These are phyloP conservation scores for Macrotrachela quadricornifera DNA, from an alignment of 1,140 invertebrate species.

Conservation along the genomic window DNA sequence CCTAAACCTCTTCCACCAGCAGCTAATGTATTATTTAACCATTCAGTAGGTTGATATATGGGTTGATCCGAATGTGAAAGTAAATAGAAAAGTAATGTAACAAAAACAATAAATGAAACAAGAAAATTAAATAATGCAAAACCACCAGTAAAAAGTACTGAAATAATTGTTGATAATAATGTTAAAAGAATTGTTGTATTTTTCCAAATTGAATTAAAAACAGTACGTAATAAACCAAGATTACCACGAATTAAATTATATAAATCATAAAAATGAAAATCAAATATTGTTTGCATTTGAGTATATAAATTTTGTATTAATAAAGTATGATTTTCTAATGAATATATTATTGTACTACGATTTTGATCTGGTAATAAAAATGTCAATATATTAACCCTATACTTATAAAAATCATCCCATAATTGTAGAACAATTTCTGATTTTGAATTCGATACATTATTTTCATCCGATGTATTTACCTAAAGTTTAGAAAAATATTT, in stretches of 20 bases:
- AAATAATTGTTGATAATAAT: neutral
- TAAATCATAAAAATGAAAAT: too few relatives aligned
- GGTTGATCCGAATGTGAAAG: neutral
- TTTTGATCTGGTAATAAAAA: too few relatives aligned
- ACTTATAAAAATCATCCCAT: conserved; percentile 58
- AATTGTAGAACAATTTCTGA: conserved; percentile 64
- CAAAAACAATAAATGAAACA: conserved; percentile 2
- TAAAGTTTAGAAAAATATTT: too few relatives aligned
- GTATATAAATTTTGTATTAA: too few relatives aligned
- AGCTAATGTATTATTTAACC: neutral
- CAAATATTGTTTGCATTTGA: too few relatives aligned
- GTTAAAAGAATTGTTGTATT: neutral
- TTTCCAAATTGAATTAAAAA: neutral
- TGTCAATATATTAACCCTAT: too few relatives aligned
- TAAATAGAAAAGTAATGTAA: conserved; percentile 2
- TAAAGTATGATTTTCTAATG: too few relatives aligned
- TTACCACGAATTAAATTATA: conserved; percentile 1
- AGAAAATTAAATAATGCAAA: conserved; percentile 5
- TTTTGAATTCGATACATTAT: conserved; percentile 53
- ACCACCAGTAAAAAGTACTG: neutral
- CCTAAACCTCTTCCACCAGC: neutral
- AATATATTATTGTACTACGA: too few relatives aligned
- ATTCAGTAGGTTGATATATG: neutral
- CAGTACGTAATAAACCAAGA: neutral
- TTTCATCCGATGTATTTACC: conserved; percentile 19